Evolutionary conservation across 2,797 vertebrate species (phyloP).

Genomic region (Channa striata): DNA sequence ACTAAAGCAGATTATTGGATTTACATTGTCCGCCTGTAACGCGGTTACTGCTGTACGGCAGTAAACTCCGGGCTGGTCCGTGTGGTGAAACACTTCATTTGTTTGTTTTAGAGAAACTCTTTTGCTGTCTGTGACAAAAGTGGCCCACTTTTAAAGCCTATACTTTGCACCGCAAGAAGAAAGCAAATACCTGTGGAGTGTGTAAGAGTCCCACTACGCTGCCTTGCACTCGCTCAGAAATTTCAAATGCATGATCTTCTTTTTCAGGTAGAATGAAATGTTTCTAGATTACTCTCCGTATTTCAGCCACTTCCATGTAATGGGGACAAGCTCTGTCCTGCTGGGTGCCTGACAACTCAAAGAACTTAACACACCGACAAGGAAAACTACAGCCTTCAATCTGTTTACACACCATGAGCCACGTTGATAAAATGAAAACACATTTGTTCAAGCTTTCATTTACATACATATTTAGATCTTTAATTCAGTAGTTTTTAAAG

Average conservation of each 20-base stretch:
- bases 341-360: constrained; percentile 38
- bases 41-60: constrained; percentile 2
- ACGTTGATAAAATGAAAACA: too few relatives aligned
- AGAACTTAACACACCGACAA: neutral
- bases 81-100: constrained; percentile 2
- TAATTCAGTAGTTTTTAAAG: too few relatives aligned
- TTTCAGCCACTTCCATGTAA: constrained; percentile 40
- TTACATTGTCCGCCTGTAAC: too few relatives aligned
- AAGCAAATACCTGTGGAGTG: constrained; percentile 17
- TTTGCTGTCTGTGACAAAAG: constrained; percentile 20
- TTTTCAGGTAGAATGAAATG: constrained; percentile 18
- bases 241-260: constrained; percentile 32
- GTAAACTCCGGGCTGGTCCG: neutral
- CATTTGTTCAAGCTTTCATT: too few relatives aligned
- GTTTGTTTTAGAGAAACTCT: neutral
- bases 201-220: constrained; percentile 14
- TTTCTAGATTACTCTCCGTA: constrained; percentile 36
- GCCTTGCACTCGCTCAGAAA: constrained; percentile 5
- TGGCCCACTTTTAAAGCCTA: constrained; percentile 24
- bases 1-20: too few relatives aligned
- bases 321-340: constrained; percentile 23
- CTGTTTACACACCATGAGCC: neutral
- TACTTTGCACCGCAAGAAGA: constrained; percentile 37
- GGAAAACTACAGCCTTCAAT: neutral
- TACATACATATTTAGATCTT: too few relatives aligned